Evolutionary conservation across 1,140 invertebrate genomes (phyloP).

Genomic region (Mamestra configurata): DNA sequence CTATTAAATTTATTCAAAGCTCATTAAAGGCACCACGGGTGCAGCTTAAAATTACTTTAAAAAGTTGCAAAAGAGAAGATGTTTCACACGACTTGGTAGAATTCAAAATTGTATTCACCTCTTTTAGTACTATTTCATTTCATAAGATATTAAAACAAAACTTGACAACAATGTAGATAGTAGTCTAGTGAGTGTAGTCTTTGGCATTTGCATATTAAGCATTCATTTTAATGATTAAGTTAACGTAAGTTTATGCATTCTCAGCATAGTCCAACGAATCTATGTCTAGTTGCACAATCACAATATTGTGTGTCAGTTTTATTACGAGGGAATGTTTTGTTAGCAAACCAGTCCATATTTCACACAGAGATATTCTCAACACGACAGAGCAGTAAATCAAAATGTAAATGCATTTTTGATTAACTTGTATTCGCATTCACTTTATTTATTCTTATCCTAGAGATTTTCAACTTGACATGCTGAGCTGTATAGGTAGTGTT

Average conservation of each 20-base stretch:
- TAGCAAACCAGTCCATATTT: background rate
- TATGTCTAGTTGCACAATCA: background rate
- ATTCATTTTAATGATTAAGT: no score
- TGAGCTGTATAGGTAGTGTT: background rate
- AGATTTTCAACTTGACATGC: background rate
- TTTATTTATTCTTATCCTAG: constrained; percentile 18
- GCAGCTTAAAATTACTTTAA: background rate
- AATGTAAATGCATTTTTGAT: constrained; percentile 18
- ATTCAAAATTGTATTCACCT: no score
- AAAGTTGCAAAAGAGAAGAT: background rate
- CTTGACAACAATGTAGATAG: no score
- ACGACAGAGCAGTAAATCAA: constrained; percentile 16
- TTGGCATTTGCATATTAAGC: no score
- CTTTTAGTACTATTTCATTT: no score
- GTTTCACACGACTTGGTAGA: background rate
- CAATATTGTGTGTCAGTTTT: background rate
- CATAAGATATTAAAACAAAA: no score
- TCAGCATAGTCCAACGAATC: no score
- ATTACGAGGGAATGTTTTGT: background rate
- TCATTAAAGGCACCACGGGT: background rate
- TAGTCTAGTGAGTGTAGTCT: no score
- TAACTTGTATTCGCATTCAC: constrained; percentile 1
- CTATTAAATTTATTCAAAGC: no score
- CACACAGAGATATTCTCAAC: constrained; percentile 9
- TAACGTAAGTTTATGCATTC: no score